Percentiles rank a stretch among this genome's conserved stretches.
Evolutionary conservation across 2,888 invertebrate genomes (phyloP).

Genomic region (Lamellibrachia columna): DNA sequence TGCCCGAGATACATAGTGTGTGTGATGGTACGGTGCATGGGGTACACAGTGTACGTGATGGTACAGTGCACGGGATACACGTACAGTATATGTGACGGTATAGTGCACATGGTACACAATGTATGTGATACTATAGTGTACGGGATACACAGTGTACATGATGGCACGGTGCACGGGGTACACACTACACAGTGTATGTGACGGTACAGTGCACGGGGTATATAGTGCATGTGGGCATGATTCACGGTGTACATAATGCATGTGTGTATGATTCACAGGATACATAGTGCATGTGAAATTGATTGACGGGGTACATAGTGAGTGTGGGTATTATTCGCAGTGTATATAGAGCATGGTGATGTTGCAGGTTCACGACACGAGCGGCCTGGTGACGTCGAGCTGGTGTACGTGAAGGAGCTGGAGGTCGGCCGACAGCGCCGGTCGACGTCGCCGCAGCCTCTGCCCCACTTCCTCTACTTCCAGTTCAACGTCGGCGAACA

Average conservation of each 20-base stretch:
- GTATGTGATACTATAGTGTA: not conserved
- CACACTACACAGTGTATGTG: not conserved
- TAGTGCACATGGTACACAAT: no score
- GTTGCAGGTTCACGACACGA: not conserved
- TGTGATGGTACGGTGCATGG: not conserved
- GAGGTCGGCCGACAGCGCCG: not conserved
- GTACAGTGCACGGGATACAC: not conserved
- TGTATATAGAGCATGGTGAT: no score
- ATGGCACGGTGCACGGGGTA: not conserved
- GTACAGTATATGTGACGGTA: not conserved
- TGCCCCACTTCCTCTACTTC: not conserved
- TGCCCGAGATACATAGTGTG: no score
- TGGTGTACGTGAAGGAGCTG: not conserved
- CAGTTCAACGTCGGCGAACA: not conserved
- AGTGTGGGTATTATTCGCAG: no score
- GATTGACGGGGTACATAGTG: no score
- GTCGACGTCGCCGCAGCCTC: not conserved
- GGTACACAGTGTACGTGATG: not conserved
- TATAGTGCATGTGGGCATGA: not conserved
- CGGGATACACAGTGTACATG: not conserved
- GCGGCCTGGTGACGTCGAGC: not conserved
- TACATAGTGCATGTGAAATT: no score
- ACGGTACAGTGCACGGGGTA: no score
- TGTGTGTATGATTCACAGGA: no score
- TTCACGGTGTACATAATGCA: not conserved